phyloP scores from a whole-genome alignment of 2,888 invertebrate genomes.

The Sycophila texana region DNA sequence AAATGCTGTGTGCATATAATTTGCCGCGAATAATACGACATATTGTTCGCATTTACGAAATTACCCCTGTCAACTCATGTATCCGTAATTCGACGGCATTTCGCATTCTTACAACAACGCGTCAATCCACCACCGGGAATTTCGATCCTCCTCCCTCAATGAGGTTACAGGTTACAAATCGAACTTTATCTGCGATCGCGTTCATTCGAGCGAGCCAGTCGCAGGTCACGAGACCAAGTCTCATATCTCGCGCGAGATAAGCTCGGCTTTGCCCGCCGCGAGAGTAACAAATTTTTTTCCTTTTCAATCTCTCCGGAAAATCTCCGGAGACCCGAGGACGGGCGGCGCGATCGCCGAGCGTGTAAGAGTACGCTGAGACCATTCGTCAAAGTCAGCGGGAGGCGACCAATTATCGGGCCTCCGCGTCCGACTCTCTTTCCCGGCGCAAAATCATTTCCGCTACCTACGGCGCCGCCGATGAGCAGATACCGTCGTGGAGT shows the following conservation, averaged over 20 bases:
- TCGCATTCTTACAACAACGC: background rate
- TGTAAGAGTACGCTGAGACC: background rate
- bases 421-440: background rate
- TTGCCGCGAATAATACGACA: slow-evolving; percentile 18
- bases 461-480: background rate
- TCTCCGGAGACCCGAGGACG: no score
- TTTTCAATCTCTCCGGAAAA: no score
- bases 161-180: no score
- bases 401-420: slow-evolving; percentile 18
- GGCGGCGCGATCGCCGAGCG: no score
- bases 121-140: no score
- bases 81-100: background rate
- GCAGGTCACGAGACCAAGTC: no score
- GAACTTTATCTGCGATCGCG: no score
- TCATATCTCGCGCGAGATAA: no score
- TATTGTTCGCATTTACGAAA: slow-evolving; percentile 1
- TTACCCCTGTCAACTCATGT: background rate
- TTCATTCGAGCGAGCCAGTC: no score
- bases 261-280: no score
- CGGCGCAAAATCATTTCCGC: slow-evolving; percentile 32
- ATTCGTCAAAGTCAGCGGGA: slow-evolving; percentile 31
- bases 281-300: no score
- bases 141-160: no score
- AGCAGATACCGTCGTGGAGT: background rate
- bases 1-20: background rate